phyloP scores from a whole-genome alignment of 2,113 vertebrate genomes.

The Psephotus haematonotus region DNA sequence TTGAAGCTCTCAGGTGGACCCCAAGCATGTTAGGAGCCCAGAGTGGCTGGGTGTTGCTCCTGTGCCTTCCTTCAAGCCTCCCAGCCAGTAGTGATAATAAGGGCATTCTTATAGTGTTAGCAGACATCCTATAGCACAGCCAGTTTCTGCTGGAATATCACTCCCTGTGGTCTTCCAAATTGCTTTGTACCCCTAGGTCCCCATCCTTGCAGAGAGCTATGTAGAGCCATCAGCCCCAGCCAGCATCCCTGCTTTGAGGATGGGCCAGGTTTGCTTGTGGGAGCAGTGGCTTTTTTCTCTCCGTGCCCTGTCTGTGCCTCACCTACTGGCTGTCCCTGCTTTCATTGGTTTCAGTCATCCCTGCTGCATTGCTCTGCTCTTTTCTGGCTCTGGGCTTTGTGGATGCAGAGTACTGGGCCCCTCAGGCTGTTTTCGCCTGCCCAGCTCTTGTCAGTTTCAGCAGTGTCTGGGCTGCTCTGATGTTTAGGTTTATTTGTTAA shows the following conservation, averaged over 20 bases:
- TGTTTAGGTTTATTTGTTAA: background rate
- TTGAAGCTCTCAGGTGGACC: background rate
- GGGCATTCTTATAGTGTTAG: background rate
- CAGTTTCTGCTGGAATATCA: background rate
- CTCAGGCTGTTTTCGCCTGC: background rate
- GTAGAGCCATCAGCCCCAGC: background rate
- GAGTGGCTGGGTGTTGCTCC: background rate
- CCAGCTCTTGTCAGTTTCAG: background rate
- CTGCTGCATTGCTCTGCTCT: background rate
- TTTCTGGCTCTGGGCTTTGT: background rate
- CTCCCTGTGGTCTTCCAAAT: background rate
- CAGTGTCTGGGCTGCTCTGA: background rate
- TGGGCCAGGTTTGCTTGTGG: background rate
- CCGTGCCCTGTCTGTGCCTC: background rate
- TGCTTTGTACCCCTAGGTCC: fast-evolving
- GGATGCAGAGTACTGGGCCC: background rate
- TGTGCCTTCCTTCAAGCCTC: background rate
- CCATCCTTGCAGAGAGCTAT: background rate
- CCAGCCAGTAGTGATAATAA: background rate
- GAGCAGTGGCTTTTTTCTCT: background rate
- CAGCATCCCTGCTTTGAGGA: background rate
- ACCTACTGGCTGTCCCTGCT: background rate
- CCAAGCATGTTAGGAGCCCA: background rate
- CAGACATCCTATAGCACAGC: background rate
- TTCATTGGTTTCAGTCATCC: background rate